Percentiles rank a stretch among this genome's conserved stretches.
Conservation (phyloP, 2,888 invertebrate species). For the Agonopterix subpropinquella region DNA sequence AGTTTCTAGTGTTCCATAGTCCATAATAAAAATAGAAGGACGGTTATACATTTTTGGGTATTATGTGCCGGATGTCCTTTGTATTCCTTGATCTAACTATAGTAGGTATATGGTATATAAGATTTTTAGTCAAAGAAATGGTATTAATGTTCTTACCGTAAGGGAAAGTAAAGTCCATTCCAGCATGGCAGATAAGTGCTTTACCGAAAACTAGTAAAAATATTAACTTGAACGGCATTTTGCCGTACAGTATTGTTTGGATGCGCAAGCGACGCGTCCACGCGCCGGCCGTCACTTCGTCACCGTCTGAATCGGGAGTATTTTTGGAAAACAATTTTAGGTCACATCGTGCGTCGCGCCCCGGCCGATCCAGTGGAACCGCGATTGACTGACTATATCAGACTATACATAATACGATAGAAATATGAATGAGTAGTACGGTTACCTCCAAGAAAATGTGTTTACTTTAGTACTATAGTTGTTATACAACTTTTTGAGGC, state of each 20-base stretch:
- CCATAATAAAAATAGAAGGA: too few species aligned
- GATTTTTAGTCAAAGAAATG: too few species aligned
- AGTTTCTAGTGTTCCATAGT: too few species aligned
- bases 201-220: slow-evolving; percentile 21
- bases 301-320: slow-evolving; percentile 48
- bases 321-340: slow-evolving; percentile 72
- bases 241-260: slow-evolving; percentile 26
- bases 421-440: too few species aligned
- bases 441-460: too few species aligned
- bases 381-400: not conserved
- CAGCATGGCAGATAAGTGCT: slow-evolving; percentile 1
- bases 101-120: too few species aligned
- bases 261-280: slow-evolving; percentile 36
- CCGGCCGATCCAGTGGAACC: not conserved
- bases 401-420: too few species aligned
- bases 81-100: too few species aligned
- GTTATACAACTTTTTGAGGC: too few species aligned
- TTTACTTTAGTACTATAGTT: too few species aligned
- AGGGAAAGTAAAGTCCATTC: slow-evolving; percentile 26
- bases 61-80: too few species aligned
- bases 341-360: slow-evolving; percentile 39
- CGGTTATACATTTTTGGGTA: too few species aligned
- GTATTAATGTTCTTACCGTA: slow-evolving; percentile 31
- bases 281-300: slow-evolving; percentile 27
- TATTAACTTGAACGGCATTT: slow-evolving; percentile 19